Percentiles rank a stretch among this genome's conserved stretches.
Conservation (phyloP, 2,113 vertebrate genomes). For the Athene noctua region DNA sequence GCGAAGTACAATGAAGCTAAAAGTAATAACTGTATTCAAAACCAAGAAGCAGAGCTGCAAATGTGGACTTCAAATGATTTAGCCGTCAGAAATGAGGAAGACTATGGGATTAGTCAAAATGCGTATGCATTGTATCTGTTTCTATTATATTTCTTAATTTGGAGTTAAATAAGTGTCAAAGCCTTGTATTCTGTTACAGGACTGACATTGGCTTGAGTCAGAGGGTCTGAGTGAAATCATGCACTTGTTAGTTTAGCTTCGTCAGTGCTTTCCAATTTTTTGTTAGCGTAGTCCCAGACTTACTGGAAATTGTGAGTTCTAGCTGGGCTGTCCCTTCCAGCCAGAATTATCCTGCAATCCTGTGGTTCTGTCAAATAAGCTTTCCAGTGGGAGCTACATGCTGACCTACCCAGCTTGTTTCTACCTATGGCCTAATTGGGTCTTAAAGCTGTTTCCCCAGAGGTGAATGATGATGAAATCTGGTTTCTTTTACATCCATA, state of each 20-base stretch:
- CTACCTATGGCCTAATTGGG: background rate
- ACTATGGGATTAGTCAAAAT: background rate
- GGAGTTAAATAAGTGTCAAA: background rate
- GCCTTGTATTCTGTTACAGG: background rate
- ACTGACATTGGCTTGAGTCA: background rate
- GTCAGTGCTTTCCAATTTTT: background rate
- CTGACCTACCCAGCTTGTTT: background rate
- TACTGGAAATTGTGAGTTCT: conserved; percentile 11
- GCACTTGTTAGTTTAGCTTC: background rate
- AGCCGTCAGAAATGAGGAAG: background rate
- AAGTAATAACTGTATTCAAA: background rate
- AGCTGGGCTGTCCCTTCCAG: background rate
- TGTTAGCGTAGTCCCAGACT: background rate
- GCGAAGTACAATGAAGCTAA: background rate
- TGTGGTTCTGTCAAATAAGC: background rate
- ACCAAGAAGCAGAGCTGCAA: background rate
- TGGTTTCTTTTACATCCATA: background rate
- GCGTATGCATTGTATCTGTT: fast-evolving
- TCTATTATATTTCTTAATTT: background rate
- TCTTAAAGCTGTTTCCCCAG: background rate
- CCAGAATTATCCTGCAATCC: background rate
- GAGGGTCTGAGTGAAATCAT: background rate
- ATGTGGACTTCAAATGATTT: background rate
- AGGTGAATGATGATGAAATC: background rate
- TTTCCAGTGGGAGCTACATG: background rate